Percentiles rank a stretch among this genome's conserved stretches.
phyloP scores from a whole-genome alignment of 2,113 vertebrate species.

The Archilochus colubris region DNA sequence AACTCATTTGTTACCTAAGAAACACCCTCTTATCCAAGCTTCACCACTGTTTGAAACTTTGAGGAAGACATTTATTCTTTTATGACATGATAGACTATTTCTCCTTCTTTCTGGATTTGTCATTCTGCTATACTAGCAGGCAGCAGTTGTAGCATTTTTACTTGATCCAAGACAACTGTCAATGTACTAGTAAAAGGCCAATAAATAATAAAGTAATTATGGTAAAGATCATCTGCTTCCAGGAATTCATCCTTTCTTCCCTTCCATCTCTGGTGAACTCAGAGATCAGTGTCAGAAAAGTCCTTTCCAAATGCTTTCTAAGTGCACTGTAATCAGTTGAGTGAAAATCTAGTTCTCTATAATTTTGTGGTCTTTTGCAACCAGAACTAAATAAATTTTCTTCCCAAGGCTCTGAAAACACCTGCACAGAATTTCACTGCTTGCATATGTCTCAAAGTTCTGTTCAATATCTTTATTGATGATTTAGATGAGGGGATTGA shows the following conservation, averaged over 20 bases:
- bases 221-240: neutral
- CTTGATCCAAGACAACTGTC: neutral
- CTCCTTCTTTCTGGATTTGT: neutral
- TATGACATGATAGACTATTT: neutral
- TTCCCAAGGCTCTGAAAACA: neutral
- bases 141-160: neutral
- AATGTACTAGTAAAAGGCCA: neutral
- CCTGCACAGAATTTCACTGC: conserved; percentile 1
- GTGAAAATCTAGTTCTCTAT: neutral
- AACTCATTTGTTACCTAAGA: neutral
- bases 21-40: rapidly evolving
- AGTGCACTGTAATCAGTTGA: neutral
- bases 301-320: neutral
- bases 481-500: too few relatives aligned
- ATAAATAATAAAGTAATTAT: neutral
- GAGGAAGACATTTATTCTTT: neutral
- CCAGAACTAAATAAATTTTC: conserved; percentile 33
- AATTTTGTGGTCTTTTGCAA: neutral
- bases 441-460: neutral
- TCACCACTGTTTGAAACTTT: neutral
- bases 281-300: neutral
- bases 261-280: neutral
- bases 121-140: neutral
- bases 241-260: neutral
- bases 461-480: too few relatives aligned